A percentile compares a stretch with the other conserved stretches of the same genome.
Evolutionary conservation across 92 coral and sea anemone genomes (phyloP).

Genomic region (Nematostella vectensis): DNA sequence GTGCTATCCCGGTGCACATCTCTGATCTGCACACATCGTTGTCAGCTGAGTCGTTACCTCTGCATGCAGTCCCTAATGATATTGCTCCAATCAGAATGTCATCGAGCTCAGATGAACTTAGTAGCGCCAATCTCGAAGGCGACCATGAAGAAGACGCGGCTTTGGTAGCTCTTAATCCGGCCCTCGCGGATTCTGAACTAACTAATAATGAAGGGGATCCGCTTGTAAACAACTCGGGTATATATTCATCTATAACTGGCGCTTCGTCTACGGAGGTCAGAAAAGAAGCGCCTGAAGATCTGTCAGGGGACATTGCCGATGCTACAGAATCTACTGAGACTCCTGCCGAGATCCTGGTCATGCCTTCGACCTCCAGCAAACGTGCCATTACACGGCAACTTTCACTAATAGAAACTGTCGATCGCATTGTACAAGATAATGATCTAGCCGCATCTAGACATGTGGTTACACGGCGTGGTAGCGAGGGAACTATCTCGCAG

Average conservation of each 20-base stretch:
- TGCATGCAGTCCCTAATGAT: neutral
- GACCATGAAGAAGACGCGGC: neutral
- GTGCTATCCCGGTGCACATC: neutral
- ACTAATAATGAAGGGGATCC: too few species aligned
- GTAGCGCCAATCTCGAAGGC: neutral
- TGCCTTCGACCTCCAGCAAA: neutral
- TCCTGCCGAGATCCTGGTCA: neutral
- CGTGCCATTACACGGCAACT: neutral
- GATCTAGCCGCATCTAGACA: conserved; percentile 1
- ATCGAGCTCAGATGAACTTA: too few species aligned
- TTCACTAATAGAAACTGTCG: conserved; percentile 46
- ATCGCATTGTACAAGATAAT: conserved; percentile 26
- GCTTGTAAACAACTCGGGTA: too few species aligned
- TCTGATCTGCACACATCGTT: neutral
- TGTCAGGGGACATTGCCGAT: neutral
- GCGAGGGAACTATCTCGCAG: conserved; percentile 6
- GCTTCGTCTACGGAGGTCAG: neutral
- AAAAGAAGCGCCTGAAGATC: neutral
- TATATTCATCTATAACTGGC: neutral
- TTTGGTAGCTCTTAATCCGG: neutral
- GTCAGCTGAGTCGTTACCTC: neutral
- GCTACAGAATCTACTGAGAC: neutral
- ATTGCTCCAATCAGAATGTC: neutral
- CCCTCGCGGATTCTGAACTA: neutral
- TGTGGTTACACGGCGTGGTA: neutral